A percentile compares a stretch with the other conserved stretches of the same genome.
phyloP scores from a whole-genome alignment of 2,888 invertebrate species.

The Xestoiulus laeticollis region DNA sequence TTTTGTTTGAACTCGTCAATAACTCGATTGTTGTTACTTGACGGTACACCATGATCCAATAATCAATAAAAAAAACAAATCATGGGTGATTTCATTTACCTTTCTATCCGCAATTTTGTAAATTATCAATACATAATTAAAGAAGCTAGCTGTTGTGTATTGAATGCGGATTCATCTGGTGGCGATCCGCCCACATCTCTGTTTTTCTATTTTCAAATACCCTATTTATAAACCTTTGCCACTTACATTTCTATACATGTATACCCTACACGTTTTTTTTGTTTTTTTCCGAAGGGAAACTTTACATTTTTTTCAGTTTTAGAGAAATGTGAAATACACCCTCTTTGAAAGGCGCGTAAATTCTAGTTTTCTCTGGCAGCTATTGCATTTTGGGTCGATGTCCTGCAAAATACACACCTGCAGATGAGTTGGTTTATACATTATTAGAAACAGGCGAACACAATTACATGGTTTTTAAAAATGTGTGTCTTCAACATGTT shows the following conservation, averaged over 20 bases:
- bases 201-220: constrained; percentile 14
- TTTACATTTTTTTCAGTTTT: background rate
- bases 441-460: background rate
- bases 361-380: background rate
- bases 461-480: background rate
- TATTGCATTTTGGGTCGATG: constrained; percentile 26
- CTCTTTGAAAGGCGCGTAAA: background rate
- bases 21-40: background rate
- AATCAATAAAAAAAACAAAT: background rate
- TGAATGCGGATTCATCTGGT: background rate
- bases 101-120: background rate
- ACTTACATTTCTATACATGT: constrained; percentile 1
- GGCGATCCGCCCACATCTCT: background rate
- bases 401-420: background rate
- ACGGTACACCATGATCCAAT: background rate
- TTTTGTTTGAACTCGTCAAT: background rate
- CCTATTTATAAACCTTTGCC: constrained; percentile 18
- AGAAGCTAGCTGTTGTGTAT: background rate
- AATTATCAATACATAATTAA: background rate
- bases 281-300: background rate
- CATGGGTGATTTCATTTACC: constrained; percentile 18
- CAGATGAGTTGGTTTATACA: background rate
- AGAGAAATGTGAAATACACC: background rate
- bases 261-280: background rate
- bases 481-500: background rate